Conservation (phyloP, 2,113 vertebrate species). For the Eurypyga helias region DNA sequence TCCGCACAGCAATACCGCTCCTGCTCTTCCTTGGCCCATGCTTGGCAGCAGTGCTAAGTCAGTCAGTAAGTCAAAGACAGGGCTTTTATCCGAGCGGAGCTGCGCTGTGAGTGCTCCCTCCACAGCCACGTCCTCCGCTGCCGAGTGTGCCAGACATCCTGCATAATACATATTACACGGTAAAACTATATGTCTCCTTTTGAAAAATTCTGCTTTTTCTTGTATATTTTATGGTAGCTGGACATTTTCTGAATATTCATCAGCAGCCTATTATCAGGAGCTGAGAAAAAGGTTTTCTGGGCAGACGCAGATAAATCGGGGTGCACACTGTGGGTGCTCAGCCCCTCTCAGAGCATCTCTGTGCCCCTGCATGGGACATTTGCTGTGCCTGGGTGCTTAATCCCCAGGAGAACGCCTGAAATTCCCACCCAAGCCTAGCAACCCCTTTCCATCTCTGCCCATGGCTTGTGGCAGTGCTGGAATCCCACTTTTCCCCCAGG, state of each 20-base stretch:
- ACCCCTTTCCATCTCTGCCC: background rate
- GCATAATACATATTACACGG: accelerated
- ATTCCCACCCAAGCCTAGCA: background rate
- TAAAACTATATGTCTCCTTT: accelerated
- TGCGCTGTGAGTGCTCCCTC: background rate
- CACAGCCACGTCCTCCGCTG: accelerated
- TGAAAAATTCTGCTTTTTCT: background rate
- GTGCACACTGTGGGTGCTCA: background rate
- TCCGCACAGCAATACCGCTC: background rate
- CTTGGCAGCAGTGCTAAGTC: background rate
- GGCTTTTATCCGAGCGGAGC: background rate
- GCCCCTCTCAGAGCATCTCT: background rate
- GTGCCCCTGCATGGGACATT: accelerated
- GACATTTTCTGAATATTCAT: background rate
- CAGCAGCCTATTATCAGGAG: no score
- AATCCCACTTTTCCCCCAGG: background rate
- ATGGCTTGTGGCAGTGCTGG: background rate
- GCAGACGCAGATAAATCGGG: accelerated
- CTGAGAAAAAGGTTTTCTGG: background rate
- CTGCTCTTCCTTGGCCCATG: background rate
- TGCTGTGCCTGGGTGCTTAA: no score
- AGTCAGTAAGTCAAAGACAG: background rate
- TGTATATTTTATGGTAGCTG: accelerated
- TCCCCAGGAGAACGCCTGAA: background rate
- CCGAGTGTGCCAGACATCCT: background rate